Evolutionary conservation across 1,140 invertebrate species (phyloP).

Genomic region (Drosophila littoralis): DNA sequence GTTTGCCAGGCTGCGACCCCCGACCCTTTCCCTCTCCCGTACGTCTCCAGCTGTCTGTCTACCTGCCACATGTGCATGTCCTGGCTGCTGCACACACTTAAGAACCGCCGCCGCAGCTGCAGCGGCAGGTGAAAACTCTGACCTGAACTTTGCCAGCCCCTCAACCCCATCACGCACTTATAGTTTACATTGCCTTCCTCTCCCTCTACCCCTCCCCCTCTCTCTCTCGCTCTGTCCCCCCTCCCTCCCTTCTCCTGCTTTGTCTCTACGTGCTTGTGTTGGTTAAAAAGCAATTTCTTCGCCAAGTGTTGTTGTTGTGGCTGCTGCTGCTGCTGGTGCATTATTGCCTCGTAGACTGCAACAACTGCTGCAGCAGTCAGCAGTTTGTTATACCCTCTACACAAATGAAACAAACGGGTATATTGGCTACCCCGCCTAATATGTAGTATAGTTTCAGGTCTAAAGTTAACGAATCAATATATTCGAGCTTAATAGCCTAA

Average conservation of each 20-base stretch:
- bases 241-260: background rate
- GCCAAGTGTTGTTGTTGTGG: slow-evolving; percentile 20
- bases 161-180: slow-evolving; percentile 15
- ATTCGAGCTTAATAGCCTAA: no score
- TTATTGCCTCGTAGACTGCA: slow-evolving; percentile 29
- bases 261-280: slow-evolving; percentile 38
- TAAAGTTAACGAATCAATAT: background rate
- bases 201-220: background rate
- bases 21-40: no score
- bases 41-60: slow-evolving; percentile 25
- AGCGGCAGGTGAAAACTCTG: slow-evolving; percentile 24
- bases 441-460: background rate
- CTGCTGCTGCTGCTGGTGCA: slow-evolving; percentile 13
- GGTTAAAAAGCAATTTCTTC: slow-evolving; percentile 77
- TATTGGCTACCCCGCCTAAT: background rate
- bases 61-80: slow-evolving; percentile 47
- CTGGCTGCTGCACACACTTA: slow-evolving; percentile 36
- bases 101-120: background rate
- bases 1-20: slow-evolving; percentile 10
- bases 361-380: slow-evolving; percentile 44
- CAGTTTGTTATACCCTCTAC: slow-evolving; percentile 8
- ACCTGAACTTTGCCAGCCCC: slow-evolving; percentile 20
- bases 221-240: background rate
- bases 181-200: background rate
- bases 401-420: background rate